phyloP scores from a whole-genome alignment of 2,888 invertebrate genomes.

The Adelognathus sp. region DNA sequence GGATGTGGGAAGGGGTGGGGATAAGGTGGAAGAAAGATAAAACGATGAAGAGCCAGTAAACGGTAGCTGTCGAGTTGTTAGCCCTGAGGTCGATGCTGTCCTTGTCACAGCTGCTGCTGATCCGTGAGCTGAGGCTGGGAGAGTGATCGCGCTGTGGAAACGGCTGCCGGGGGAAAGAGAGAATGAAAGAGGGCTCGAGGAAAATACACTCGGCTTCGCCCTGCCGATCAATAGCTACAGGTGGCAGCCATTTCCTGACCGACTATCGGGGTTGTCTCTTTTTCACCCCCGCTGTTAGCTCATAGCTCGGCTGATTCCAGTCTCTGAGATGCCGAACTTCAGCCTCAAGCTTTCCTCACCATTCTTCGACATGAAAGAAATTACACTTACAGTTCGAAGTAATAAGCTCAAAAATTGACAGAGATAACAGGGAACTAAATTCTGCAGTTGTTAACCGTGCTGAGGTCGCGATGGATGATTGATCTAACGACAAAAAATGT shows the following conservation, averaged over 20 bases:
- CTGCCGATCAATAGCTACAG: conserved; percentile 81
- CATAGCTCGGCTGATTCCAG: conserved; percentile 46
- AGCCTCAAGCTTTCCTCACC: conserved; percentile 41
- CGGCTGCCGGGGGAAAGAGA: conserved; percentile 12
- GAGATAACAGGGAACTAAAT: not conserved
- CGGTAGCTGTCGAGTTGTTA: conserved; percentile 38
- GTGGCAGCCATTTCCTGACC: conserved; percentile 81
- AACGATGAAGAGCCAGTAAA: conserved; percentile 51
- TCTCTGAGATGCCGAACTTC: not conserved
- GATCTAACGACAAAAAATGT: too few relatives aligned
- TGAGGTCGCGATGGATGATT: not conserved
- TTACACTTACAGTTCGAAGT: not conserved
- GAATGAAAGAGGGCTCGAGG: conserved; percentile 65
- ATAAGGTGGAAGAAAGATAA: conserved; percentile 14
- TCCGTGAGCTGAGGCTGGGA: conserved; percentile 28
- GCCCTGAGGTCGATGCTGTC: conserved; percentile 8
- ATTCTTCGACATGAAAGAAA: not conserved
- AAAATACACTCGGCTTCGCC: conserved; percentile 74
- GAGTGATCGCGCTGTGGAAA: conserved; percentile 20
- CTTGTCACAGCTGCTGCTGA: conserved; percentile 15
- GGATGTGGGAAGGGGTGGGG: not conserved
- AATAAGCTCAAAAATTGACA: not conserved
- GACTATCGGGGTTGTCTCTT: conserved; percentile 62
- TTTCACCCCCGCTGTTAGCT: too few relatives aligned
- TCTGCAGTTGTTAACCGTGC: too few relatives aligned